These are phyloP conservation scores for Malurus splendens DNA, from an alignment of 2,797 vertebrate genomes.

Conservation along the genomic window DNA sequence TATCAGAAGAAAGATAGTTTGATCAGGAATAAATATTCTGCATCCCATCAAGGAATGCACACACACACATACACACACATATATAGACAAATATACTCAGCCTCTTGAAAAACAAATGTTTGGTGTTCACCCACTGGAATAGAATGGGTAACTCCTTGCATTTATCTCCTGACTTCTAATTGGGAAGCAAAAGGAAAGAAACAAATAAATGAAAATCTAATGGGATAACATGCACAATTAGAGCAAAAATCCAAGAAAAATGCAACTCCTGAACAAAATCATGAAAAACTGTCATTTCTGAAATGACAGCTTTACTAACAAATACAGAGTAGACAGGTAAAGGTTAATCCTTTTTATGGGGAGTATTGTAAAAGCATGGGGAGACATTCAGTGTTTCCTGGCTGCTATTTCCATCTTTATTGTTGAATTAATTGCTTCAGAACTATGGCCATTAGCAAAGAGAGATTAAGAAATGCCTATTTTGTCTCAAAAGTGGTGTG, in stretches of 20 bases:
- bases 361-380: neutral
- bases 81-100: neutral
- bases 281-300: neutral
- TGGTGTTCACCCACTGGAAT: neutral
- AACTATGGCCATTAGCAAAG: neutral
- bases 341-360: neutral
- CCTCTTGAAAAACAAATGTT: neutral
- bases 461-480: neutral
- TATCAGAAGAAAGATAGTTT: neutral
- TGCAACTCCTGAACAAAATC: neutral
- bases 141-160: neutral
- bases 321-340: neutral
- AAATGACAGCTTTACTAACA: neutral
- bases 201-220: neutral
- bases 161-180: neutral
- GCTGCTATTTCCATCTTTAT: neutral
- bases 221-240: neutral
- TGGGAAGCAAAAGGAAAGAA: neutral
- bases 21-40: neutral
- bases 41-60: neutral
- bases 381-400: neutral
- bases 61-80: rapidly evolving
- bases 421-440: conserved; percentile 12
- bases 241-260: neutral
- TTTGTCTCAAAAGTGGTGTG: neutral